phyloP scores from a whole-genome alignment of 2,888 invertebrate species.

The Macaria liturata region DNA sequence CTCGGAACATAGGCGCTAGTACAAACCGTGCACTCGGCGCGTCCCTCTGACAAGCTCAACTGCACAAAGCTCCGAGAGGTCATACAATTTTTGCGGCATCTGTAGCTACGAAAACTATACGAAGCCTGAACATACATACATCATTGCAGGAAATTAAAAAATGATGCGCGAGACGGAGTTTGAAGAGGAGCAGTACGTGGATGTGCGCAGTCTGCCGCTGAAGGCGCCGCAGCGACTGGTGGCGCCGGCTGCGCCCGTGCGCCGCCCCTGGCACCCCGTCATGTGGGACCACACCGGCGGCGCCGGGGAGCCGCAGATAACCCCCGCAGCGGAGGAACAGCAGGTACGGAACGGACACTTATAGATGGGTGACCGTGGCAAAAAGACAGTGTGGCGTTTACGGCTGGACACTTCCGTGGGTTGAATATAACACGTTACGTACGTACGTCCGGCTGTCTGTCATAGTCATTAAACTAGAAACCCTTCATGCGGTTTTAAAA shows the following conservation, averaged over 20 bases:
- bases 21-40: no score
- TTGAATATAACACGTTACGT: no score
- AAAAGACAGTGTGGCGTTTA: no score
- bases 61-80: no score
- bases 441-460: no score
- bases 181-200: constrained; percentile 68
- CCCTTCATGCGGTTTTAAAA: no score
- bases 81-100: no score
- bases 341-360: constrained; percentile 35
- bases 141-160: constrained; percentile 10
- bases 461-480: no score
- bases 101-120: no score
- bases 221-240: constrained; percentile 76
- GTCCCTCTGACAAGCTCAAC: no score
- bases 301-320: constrained; percentile 41
- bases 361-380: no score
- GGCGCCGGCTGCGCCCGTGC: constrained; percentile 76
- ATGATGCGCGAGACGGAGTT: constrained; percentile 46
- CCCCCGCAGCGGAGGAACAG: constrained; percentile 35
- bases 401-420: no score
- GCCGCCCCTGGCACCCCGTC: constrained; percentile 85
- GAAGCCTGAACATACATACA: not conserved
- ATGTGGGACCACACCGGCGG: constrained; percentile 83
- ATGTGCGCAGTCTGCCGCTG: constrained; percentile 67
- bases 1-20: not conserved